Evolutionary conservation across 2,888 invertebrate genomes (phyloP).

Genomic region (Micropterix aruncella): DNA sequence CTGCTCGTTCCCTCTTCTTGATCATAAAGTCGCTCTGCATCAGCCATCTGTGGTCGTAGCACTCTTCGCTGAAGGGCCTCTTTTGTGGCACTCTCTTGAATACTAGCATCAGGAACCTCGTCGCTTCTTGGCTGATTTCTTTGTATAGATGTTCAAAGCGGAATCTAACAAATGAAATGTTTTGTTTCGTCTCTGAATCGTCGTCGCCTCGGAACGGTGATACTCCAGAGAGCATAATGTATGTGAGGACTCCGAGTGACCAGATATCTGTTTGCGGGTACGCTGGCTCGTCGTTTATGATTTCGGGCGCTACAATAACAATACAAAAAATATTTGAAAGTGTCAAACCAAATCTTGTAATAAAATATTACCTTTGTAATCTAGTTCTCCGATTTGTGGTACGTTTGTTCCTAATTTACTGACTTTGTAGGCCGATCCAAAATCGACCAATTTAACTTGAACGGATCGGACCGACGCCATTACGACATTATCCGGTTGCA

Average conservation of each 20-base stretch:
- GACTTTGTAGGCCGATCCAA: conserved; percentile 75
- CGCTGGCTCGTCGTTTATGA: conserved; percentile 74
- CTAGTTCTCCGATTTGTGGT: conserved; percentile 55
- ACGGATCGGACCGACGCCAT: conserved; percentile 75
- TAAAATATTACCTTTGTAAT: conserved; percentile 51
- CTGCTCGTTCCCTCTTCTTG: conserved; percentile 76
- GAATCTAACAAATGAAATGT: conserved; percentile 84
- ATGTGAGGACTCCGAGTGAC: conserved; percentile 86
- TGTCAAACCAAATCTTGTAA: background rate
- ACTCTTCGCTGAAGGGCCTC: conserved; percentile 88
- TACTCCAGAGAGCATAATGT: conserved; percentile 82
- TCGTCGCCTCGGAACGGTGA: conserved; percentile 81
- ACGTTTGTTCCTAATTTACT: conserved; percentile 64
- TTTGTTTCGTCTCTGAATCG: conserved; percentile 76
- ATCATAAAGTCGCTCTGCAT: conserved; percentile 86
- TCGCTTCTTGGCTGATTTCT: conserved; percentile 86
- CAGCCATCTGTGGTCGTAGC: conserved; percentile 93
- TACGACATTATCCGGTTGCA: conserved; percentile 92
- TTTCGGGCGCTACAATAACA: conserved; percentile 62
- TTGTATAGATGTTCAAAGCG: conserved; percentile 89
- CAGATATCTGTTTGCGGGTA: conserved; percentile 90
- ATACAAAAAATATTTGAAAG: too few relatives aligned
- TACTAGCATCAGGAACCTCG: conserved; percentile 87
- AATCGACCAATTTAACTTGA: conserved; percentile 84
- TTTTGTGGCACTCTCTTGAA: conserved; percentile 94